Conservation (phyloP, 2,113 vertebrate species). For the Leptocoma aspasia region DNA sequence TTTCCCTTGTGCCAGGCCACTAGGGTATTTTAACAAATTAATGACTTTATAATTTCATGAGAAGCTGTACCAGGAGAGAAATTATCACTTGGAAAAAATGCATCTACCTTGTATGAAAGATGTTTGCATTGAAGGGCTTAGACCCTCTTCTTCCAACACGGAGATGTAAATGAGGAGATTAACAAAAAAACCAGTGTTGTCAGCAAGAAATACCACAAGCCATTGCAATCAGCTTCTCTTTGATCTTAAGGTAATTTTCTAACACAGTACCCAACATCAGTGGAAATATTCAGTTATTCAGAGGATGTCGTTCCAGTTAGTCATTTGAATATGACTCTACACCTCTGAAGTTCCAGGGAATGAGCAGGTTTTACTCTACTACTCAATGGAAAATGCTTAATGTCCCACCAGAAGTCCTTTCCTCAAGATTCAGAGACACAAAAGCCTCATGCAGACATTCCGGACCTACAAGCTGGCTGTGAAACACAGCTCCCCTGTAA, state of each 20-base stretch:
- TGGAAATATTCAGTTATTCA: neutral
- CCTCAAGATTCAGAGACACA: neutral
- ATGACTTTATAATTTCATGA: neutral
- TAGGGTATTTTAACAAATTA: neutral
- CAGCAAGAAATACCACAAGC: neutral
- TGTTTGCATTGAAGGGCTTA: neutral
- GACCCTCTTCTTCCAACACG: neutral
- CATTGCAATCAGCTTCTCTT: neutral
- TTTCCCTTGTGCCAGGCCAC: neutral
- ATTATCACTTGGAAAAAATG: neutral
- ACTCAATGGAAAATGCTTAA: neutral
- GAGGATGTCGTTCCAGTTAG: neutral
- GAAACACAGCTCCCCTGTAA: neutral
- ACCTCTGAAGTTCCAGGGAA: neutral
- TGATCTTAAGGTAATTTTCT: neutral
- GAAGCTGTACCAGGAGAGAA: neutral
- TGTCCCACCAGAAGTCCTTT: neutral
- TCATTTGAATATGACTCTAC: neutral
- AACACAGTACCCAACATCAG: neutral
- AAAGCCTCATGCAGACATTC: neutral
- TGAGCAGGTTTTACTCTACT: neutral
- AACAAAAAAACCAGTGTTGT: neutral
- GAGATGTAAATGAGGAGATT: neutral
- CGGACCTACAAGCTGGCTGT: neutral
- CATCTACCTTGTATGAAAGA: neutral